Evolutionary conservation across 2,797 vertebrate species (phyloP).

Genomic region (Pelochelys cantorii): DNA sequence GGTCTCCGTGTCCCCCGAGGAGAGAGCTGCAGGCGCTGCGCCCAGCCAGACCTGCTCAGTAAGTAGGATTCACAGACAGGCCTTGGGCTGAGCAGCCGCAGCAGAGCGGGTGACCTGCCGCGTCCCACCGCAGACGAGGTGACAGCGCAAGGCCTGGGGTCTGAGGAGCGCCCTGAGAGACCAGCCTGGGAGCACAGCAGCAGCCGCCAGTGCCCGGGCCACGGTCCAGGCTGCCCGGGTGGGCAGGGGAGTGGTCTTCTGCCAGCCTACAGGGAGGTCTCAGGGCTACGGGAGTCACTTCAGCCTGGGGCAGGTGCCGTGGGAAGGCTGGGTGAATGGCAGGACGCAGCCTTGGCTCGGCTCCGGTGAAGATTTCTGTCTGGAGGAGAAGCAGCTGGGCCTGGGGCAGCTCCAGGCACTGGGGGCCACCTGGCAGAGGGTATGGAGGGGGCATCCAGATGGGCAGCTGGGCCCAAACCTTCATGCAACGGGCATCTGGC

Average conservation of each 20-base stretch:
- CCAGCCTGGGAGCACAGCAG: not conserved
- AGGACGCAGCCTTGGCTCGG: not conserved
- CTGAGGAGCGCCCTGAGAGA: not conserved
- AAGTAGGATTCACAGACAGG: not conserved
- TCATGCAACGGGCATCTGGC: not conserved
- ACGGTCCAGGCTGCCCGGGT: too few species aligned
- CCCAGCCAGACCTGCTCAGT: not conserved
- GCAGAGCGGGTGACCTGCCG: too few species aligned
- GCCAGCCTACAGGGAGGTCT: rapidly evolving
- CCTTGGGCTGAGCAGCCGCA: not conserved
- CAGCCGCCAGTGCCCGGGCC: not conserved
- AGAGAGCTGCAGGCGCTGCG: not conserved
- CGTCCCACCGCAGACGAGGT: not conserved
- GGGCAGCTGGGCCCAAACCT: not conserved
- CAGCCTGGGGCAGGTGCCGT: too few species aligned
- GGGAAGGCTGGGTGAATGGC: too few species aligned
- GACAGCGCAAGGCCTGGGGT: not conserved
- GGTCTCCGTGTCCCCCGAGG: not conserved
- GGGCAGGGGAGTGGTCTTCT: not conserved
- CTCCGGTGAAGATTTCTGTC: too few species aligned
- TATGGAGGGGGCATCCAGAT: not conserved
- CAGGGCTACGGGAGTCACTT: not conserved
- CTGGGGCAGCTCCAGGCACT: rapidly evolving
- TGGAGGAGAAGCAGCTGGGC: not conserved
- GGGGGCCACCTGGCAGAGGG: too few species aligned